Conservation (phyloP, 2,888 invertebrate genomes). For the Ormyrus labotus region DNA sequence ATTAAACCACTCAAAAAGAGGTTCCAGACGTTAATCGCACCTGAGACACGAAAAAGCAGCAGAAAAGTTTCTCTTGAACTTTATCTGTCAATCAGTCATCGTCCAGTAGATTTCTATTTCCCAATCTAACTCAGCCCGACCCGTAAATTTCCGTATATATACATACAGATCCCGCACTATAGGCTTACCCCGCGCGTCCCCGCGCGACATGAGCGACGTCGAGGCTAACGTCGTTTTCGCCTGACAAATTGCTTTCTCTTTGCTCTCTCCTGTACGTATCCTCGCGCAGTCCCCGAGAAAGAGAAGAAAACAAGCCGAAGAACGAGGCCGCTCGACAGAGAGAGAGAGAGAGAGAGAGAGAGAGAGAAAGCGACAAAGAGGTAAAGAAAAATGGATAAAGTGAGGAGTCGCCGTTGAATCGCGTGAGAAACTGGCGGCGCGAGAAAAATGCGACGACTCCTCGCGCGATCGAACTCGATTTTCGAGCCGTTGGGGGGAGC, state of each 20-base stretch:
- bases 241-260: constrained; percentile 54
- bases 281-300: too few species aligned
- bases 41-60: too few species aligned
- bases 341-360: background rate
- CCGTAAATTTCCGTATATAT: background rate
- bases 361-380: background rate
- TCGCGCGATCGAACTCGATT: too few species aligned
- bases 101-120: constrained; percentile 18
- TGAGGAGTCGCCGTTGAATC: too few species aligned
- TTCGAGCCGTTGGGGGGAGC: too few species aligned
- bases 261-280: background rate
- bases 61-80: background rate
- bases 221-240: constrained; percentile 50
- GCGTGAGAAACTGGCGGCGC: too few species aligned
- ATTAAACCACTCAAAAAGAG: too few species aligned
- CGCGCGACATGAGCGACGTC: constrained; percentile 32
- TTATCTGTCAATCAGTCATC: constrained; percentile 23
- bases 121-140: constrained; percentile 12
- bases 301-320: background rate
- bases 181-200: background rate
- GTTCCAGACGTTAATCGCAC: too few species aligned
- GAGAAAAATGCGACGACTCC: too few species aligned
- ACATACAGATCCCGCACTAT: background rate
- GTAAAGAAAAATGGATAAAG: background rate
- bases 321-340: background rate